These are phyloP conservation scores for Sarotherodon lohbergeri DNA, from an alignment of 2,113 vertebrate genomes.

Conservation along the genomic window DNA sequence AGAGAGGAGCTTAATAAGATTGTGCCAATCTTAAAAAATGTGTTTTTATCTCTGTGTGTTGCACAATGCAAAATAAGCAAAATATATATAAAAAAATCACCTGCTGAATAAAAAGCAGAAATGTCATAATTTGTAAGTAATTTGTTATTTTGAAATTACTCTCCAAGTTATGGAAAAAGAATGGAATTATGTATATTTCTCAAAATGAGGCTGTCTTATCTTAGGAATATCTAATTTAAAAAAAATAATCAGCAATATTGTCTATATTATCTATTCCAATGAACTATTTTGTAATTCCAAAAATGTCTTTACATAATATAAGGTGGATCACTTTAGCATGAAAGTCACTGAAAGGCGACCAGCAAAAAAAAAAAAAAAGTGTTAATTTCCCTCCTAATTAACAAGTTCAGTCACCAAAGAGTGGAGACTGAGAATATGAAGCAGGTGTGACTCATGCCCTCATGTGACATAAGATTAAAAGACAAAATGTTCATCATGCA, in stretches of 20 bases:
- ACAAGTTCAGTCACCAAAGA: not conserved
- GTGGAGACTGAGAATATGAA: not conserved
- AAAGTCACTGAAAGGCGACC: not conserved
- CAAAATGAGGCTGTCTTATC: not conserved
- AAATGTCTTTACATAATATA: not conserved
- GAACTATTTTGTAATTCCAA: not conserved
- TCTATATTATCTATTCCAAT: not conserved
- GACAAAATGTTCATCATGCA: not conserved
- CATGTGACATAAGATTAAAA: not conserved
- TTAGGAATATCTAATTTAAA: not conserved
- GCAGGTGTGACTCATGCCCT: not conserved
- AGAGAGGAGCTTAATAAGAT: not conserved
- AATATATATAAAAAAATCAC: not conserved
- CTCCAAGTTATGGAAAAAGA: not conserved
- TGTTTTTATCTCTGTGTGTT: not conserved
- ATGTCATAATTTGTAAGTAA: not conserved
- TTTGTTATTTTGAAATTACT: not conserved
- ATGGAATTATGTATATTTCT: not conserved
- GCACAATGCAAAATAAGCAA: not conserved
- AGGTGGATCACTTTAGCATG: not conserved
- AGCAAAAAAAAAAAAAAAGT: not conserved
- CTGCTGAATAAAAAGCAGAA: not conserved
- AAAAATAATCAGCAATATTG: fast-evolving
- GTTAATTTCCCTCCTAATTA: not conserved
- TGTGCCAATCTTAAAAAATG: not conserved